Evolutionary conservation across 2,113 vertebrate genomes (phyloP), one percentile per base, ranked within the genome.

Genomic region (Mastomys natalensis): DNA sequence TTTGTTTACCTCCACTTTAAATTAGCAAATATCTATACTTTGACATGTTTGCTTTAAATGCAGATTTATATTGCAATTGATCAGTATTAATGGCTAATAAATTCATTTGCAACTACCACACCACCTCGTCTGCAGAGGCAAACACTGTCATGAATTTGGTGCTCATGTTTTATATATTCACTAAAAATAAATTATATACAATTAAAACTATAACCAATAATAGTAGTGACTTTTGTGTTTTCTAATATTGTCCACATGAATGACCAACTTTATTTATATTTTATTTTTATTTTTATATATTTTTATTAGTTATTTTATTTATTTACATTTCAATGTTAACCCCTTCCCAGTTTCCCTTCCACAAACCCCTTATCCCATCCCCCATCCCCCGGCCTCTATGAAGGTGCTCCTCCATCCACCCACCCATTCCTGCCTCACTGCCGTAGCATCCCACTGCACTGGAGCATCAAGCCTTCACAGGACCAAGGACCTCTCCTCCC

Each of bases 21-120:
- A 91, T 93, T 76, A 86, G 62, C 19, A 91, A 77, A 91, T 93
- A 21, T 81, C 45, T 91, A 34, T 43, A 86, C 85, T 97, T 96
- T 92, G 37, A 5, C 31, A 48, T 84, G 85, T 94, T 94, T 95
- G 2, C 8, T 77, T 93, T 94, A 90, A 55, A 74, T 77, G 62
- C 19, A 92, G 66, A 72, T 89, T 86, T 95, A 64, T 70, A 90
- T 90, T 85, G 43, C 85, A n/a, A 74, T 55, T 68, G 86, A 51
- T 87, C 31, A 78, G 2, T 74, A n/a, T 94, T 91, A 93, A 87
- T 17, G 87, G 45, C 62, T 90, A 90, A 77, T 68, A 90, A 88
- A 74, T 93, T 12, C 1, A 51, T 94, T 96, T 96, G 48, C 37
- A 15, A 89, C 7, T 62, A 89, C 29, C n/a, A 91, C 62, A 91